A percentile compares a stretch with the other conserved stretches of the same genome.
Evolutionary conservation across 2,797 vertebrate genomes (phyloP).

Genomic region (Xerus rutilus): DNA sequence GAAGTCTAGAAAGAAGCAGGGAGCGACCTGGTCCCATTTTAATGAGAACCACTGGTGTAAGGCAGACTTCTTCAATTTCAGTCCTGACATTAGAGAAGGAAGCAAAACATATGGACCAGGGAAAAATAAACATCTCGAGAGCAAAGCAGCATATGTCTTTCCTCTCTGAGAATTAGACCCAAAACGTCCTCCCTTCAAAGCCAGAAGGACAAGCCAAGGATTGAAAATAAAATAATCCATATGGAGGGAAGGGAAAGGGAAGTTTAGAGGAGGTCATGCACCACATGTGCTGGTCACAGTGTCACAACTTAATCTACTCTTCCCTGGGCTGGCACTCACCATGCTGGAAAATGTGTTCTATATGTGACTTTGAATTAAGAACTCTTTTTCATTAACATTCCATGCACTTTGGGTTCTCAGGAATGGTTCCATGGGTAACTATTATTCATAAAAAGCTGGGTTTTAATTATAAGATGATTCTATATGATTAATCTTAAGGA

Average conservation of each 20-base stretch:
- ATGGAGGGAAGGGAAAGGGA: conserved; percentile 63
- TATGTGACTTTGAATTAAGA: background rate
- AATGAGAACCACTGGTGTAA: conserved; percentile 64
- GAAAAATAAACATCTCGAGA: conserved; percentile 88
- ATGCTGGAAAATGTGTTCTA: background rate
- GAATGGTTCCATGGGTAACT: background rate
- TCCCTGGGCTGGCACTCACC: background rate
- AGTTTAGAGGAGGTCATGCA: conserved; percentile 75
- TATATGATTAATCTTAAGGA: background rate
- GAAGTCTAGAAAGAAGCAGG: conserved; percentile 71
- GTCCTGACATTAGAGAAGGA: conserved; percentile 79
- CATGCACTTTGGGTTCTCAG: background rate
- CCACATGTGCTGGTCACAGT: conserved; percentile 69
- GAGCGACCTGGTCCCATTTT: conserved; percentile 59
- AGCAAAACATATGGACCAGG: conserved; percentile 85
- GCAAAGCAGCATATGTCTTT: conserved; percentile 77
- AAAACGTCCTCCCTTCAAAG: conserved; percentile 81
- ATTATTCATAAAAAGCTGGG: background rate
- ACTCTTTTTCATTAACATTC: background rate
- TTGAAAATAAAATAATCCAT: conserved; percentile 73
- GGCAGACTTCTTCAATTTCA: conserved; percentile 87
- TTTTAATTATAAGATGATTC: background rate
- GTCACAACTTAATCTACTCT: background rate
- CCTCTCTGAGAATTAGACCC: conserved; percentile 80
- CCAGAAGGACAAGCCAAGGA: conserved; percentile 79